Evolutionary conservation across 2,113 vertebrate species (phyloP).

Genomic region (Cheilinus undulatus): DNA sequence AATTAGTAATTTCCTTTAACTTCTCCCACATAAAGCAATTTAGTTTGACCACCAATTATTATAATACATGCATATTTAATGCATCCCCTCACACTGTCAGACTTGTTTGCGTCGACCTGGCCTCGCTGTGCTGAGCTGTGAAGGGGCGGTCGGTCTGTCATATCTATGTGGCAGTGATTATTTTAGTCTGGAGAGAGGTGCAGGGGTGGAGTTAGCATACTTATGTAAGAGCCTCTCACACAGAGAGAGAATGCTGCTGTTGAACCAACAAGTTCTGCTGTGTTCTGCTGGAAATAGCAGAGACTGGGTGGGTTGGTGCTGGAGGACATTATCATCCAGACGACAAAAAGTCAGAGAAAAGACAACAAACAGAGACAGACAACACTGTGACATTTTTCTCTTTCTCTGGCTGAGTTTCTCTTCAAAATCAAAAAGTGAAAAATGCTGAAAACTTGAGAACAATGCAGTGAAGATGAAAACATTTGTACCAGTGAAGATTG

Average conservation of each 20-base stretch:
- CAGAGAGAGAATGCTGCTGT: constrained; percentile 41
- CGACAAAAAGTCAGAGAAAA: constrained; percentile 25
- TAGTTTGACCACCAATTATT: too few relatives aligned
- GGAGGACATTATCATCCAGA: constrained; percentile 33
- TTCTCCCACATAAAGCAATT: too few relatives aligned
- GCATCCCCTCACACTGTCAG: not conserved
- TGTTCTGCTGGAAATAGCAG: constrained; percentile 60
- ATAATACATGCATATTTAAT: not conserved
- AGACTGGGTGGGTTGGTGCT: constrained; percentile 21
- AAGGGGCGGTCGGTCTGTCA: constrained; percentile 20
- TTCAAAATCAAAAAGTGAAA: not conserved
- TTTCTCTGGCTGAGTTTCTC: not conserved
- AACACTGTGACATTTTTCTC: not conserved
- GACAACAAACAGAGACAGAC: constrained; percentile 1
- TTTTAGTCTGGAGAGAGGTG: constrained; percentile 65
- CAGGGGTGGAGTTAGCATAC: constrained; percentile 61
- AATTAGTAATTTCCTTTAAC: too few relatives aligned
- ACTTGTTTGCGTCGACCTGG: not conserved
- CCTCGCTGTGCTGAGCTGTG: not conserved
- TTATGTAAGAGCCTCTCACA: constrained; percentile 64
- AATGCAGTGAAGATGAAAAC: not conserved
- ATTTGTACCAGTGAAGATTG: not conserved
- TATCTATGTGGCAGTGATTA: constrained; percentile 60
- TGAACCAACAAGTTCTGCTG: constrained; percentile 44
- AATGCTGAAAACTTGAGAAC: not conserved